These are phyloP conservation scores for Arizona elegans DNA, from an alignment of 2,113 vertebrate species.

Conservation along the genomic window DNA sequence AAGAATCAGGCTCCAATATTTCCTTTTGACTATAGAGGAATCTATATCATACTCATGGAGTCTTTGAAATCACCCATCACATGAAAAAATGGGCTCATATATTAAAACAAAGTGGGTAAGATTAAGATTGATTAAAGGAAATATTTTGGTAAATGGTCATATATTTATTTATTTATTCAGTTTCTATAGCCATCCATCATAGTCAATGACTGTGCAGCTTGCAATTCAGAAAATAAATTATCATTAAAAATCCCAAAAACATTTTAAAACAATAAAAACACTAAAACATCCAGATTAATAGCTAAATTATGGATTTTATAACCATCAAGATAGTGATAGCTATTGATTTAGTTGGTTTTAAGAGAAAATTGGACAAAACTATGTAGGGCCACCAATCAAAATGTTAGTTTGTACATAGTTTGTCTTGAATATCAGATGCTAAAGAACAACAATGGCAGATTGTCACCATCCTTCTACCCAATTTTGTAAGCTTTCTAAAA, in stretches of 20 bases:
- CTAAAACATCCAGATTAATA: not conserved
- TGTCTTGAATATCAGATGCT: not conserved
- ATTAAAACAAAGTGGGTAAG: not conserved
- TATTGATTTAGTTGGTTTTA: not conserved
- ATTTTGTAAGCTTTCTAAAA: not conserved
- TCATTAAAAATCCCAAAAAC: not conserved
- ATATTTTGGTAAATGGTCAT: not conserved
- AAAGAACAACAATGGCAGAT: not conserved
- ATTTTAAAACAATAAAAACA: not conserved
- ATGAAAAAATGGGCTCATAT: not conserved
- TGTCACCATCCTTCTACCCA: not conserved
- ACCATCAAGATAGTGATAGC: not conserved
- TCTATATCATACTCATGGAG: not conserved
- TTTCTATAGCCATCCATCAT: not conserved
- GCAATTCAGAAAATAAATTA: not conserved
- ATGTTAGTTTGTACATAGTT: not conserved
- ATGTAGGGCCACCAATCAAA: not conserved
- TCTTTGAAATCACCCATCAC: not conserved
- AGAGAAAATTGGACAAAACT: not conserved
- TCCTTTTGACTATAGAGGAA: not conserved
- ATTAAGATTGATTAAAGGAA: not conserved
- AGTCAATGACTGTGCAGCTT: not conserved
- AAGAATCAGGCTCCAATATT: not conserved
- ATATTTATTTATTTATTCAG: not conserved
- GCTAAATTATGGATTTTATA: not conserved